These are phyloP conservation scores for Sinocyclocheilus grahami DNA, from an alignment of 2,113 vertebrate genomes.

Conservation along the genomic window DNA sequence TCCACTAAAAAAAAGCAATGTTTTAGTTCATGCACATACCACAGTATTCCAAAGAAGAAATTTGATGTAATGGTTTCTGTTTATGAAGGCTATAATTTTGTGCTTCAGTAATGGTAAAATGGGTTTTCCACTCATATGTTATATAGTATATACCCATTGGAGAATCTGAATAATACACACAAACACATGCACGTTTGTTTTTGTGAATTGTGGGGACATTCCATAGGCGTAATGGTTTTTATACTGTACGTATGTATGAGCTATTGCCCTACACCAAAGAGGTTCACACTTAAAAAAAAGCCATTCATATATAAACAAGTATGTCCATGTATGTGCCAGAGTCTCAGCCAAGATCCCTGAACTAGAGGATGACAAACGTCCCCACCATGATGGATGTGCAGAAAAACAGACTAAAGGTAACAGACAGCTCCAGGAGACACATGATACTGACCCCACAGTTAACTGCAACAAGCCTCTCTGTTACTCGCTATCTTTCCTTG, in stretches of 20 bases:
- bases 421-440: conserved; percentile 24
- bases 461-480: conserved; percentile 19
- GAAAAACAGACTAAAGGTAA: conserved; percentile 12
- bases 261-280: not conserved
- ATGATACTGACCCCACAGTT: conserved; percentile 34
- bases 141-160: too few species aligned
- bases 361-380: conserved; percentile 1
- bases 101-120: conserved; percentile 32
- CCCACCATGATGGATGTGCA: conserved; percentile 20
- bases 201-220: too few species aligned
- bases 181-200: not conserved
- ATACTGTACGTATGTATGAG: too few species aligned
- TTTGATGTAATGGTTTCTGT: not conserved
- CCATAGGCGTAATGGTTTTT: too few species aligned
- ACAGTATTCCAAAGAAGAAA: conserved; percentile 3
- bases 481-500: not conserved
- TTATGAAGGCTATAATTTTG: conserved; percentile 5
- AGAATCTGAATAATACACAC: not conserved
- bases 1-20: not conserved
- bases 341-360: conserved; percentile 14
- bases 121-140: not conserved
- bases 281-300: not conserved
- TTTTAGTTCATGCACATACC: not conserved
- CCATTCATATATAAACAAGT: conserved; percentile 15
- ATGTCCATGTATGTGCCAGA: not conserved